Base-by-base conservation (phyloP, 2,797 vertebrate genomes). In the Kryptolebias ocellatus region DNA sequence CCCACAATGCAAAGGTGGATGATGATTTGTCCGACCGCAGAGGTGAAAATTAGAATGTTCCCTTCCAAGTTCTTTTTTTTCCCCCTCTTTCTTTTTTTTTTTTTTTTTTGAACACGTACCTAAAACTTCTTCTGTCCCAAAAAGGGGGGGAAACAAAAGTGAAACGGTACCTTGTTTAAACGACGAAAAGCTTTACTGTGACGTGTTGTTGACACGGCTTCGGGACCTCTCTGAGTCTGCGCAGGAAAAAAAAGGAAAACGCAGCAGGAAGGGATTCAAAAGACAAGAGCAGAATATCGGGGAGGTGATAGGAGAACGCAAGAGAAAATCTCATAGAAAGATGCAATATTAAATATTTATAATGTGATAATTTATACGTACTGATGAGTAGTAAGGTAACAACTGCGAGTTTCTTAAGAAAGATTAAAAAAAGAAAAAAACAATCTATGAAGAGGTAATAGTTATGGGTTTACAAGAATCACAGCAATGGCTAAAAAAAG, bases 111-210 rank as follows among this genome's bases (percentile, higher is more conserved):
- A 20, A 16, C 24, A 18, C 16, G 11, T 24, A 24, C 9, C 12
- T 83, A 61, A 58, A 73, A 58, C 70, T 29, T 72, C 56, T 28
- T 71, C 39, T 72, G 61, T 72, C 78, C 74, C 72, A 12, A 51
- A 74, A 77, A 87, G 42, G 14, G 86, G 66, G 78, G 69, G 88
- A 81, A 83, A 81, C 54, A 50, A 67, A 80, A 71, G 24, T 68
- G 80, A 85, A 87, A 83, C 3, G 76, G 64, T 84, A 81, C 91
- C 85, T 76, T 81, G 53, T 85, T 82, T 90, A 47, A 28, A 66
- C 20, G 65, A 85, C 37, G 54, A 54, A 84, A 80, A 88, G 88
- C 86, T 91, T 88, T 88, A 87, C 87, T 76, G 82, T 89, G 88
- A 90, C 79, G 52, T 67, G 29, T 72, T 53, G 67, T 79, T 53